These are phyloP conservation scores for Dryocosmus kuriphilus DNA, from an alignment of 2,888 invertebrate species.

Conservation along the genomic window DNA sequence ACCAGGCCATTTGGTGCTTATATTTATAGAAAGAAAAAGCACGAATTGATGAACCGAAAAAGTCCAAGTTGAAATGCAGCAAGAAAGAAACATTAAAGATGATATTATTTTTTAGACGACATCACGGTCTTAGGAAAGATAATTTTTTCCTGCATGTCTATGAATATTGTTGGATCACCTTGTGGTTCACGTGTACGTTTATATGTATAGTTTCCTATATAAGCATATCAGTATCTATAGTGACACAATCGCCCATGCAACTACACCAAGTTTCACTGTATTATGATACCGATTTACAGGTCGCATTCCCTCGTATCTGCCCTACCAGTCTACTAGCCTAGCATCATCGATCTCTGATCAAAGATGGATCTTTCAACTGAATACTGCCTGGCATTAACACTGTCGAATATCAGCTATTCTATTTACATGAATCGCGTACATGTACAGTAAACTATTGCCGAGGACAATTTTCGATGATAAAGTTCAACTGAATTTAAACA, in stretches of 20 bases:
- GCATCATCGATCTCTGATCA: slow-evolving; percentile 57
- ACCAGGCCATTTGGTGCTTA: neutral
- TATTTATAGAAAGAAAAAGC: neutral
- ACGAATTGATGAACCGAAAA: neutral
- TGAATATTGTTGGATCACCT: neutral
- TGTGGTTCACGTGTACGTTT: neutral
- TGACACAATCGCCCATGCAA: slow-evolving; percentile 54
- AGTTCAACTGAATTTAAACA: neutral
- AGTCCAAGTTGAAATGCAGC: neutral
- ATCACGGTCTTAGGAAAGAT: neutral
- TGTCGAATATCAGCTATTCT: slow-evolving; percentile 56
- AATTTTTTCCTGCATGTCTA: neutral
- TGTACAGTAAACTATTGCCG: slow-evolving; percentile 39
- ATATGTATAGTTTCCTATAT: neutral
- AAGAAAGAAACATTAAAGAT: neutral
- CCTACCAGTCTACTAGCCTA: slow-evolving; percentile 41
- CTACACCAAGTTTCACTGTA: slow-evolving; percentile 57
- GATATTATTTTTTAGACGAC: neutral
- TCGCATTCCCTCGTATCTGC: slow-evolving; percentile 60
- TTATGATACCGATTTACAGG: slow-evolving; percentile 67
- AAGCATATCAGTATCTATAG: slow-evolving; percentile 14
- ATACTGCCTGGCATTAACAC: slow-evolving; percentile 60
- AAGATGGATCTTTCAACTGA: slow-evolving; percentile 60
- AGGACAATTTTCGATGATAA: neutral
- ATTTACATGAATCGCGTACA: slow-evolving; percentile 54